Evolutionary conservation across 2,888 invertebrate genomes (phyloP).

Genomic region (Ophion costatus): DNA sequence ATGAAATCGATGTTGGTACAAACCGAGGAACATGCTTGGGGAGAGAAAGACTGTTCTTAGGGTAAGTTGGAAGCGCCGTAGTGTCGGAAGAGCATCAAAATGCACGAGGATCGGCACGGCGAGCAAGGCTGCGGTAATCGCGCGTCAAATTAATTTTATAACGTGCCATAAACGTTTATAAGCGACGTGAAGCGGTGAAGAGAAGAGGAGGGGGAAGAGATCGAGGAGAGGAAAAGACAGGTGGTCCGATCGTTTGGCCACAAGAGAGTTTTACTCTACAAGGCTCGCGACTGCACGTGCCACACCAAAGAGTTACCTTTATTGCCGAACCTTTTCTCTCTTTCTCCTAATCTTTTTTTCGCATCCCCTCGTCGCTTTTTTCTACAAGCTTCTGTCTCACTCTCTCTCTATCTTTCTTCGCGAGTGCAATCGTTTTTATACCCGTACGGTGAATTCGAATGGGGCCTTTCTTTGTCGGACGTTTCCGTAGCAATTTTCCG

Average conservation of each 20-base stretch:
- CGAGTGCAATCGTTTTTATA: constrained; percentile 55
- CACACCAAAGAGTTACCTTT: constrained; percentile 66
- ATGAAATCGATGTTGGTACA: neutral
- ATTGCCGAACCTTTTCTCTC: constrained; percentile 44
- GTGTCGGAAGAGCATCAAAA: constrained; percentile 45
- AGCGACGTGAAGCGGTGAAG: constrained; percentile 58
- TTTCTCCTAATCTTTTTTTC: constrained; percentile 16
- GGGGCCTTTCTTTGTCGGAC: constrained; percentile 52
- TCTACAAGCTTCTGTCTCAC: neutral
- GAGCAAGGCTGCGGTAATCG: constrained; percentile 77
- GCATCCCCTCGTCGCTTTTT: constrained; percentile 3
- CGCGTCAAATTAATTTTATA: constrained; percentile 83
- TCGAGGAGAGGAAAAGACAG: constrained; percentile 48
- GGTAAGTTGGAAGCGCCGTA: constrained; percentile 43
- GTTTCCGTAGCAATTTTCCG: constrained; percentile 10
- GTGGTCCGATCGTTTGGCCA: constrained; percentile 53
- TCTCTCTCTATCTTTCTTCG: neutral
- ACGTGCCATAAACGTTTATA: constrained; percentile 81
- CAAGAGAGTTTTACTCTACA: constrained; percentile 44
- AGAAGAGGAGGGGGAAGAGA: constrained; percentile 53
- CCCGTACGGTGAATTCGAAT: constrained; percentile 49
- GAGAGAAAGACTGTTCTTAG: neutral
- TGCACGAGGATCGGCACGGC: constrained; percentile 15
- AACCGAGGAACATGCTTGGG: neutral
- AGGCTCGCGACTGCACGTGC: constrained; percentile 61